Evolutionary conservation across 2,113 vertebrate genomes (phyloP).

Genomic region (Chamaea fasciata): DNA sequence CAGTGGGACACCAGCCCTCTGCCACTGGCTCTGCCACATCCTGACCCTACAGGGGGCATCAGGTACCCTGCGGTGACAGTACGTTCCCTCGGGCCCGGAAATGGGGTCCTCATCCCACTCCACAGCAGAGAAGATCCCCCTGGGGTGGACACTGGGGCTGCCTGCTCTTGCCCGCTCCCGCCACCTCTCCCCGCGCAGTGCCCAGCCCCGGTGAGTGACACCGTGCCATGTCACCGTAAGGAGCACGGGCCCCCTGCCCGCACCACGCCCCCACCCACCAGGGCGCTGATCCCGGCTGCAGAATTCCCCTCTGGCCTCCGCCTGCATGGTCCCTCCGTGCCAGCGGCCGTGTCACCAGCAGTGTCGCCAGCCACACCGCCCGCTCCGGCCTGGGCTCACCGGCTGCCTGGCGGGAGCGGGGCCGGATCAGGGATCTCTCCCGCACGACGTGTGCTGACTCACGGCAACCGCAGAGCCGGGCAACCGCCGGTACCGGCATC

Average conservation of each 20-base stretch:
- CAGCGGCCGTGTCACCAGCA: neutral
- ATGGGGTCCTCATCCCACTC: rapidly evolving
- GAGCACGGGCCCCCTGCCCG: neutral
- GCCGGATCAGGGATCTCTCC: neutral
- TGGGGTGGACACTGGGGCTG: rapidly evolving
- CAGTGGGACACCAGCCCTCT: neutral
- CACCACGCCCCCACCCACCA: neutral
- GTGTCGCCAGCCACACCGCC: neutral
- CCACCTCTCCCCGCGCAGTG: rapidly evolving
- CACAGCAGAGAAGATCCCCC: neutral
- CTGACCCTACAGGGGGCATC: neutral
- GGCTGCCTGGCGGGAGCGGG: neutral
- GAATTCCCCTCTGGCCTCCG: slow-evolving; percentile 16
- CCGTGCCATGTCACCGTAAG: rapidly evolving
- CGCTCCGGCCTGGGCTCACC: neutral
- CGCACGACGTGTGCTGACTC: slow-evolving; percentile 25
- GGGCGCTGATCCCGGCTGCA: neutral
- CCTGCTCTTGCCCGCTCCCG: neutral
- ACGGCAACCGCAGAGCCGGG: neutral
- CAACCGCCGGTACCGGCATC: neutral
- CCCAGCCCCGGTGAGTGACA: neutral
- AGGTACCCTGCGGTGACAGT: rapidly evolving
- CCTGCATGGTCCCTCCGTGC: neutral
- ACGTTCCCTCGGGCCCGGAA: neutral
- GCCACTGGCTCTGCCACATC: rapidly evolving